Evolutionary conservation across 64 coral and sea anemone species (phyloP).

Genomic region (Porites australiensis): DNA sequence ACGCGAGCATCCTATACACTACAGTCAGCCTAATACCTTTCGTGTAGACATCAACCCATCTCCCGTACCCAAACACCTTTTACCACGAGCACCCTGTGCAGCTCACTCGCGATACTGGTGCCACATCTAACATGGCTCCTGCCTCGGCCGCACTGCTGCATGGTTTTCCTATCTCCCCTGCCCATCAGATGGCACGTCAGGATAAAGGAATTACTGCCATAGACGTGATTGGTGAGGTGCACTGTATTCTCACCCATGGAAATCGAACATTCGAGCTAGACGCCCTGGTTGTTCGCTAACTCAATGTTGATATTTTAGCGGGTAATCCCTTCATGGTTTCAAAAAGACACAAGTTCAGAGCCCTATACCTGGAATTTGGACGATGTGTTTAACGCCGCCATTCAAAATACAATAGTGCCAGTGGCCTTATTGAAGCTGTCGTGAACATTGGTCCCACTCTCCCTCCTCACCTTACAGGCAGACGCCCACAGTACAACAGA

Average conservation of each 20-base stretch:
- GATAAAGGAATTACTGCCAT: conserved; percentile 41
- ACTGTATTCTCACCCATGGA: conserved; percentile 30
- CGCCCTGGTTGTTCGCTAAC: conserved; percentile 37
- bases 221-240: conserved; percentile 44
- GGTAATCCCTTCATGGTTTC: background rate
- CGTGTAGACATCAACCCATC: conserved; percentile 44
- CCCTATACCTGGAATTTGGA: too few relatives aligned
- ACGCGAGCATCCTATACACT: too few relatives aligned
- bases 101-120: conserved; percentile 43
- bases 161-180: conserved; percentile 11
- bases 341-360: too few relatives aligned
- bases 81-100: conserved; percentile 18
- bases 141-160: conserved; percentile 12
- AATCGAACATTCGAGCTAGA: conserved; percentile 5
- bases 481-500: too few relatives aligned
- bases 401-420: too few relatives aligned
- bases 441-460: too few relatives aligned
- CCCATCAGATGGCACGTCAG: background rate
- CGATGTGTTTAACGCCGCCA: too few relatives aligned
- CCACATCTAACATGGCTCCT: conserved; percentile 52
- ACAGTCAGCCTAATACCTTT: background rate
- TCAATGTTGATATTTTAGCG: conserved; percentile 49
- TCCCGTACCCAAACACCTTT: conserved; percentile 4
- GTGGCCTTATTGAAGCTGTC: too few relatives aligned
- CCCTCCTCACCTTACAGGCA: too few relatives aligned